Conservation (phyloP, 2,888 invertebrate genomes). For the Aspidiotus rigidus region DNA sequence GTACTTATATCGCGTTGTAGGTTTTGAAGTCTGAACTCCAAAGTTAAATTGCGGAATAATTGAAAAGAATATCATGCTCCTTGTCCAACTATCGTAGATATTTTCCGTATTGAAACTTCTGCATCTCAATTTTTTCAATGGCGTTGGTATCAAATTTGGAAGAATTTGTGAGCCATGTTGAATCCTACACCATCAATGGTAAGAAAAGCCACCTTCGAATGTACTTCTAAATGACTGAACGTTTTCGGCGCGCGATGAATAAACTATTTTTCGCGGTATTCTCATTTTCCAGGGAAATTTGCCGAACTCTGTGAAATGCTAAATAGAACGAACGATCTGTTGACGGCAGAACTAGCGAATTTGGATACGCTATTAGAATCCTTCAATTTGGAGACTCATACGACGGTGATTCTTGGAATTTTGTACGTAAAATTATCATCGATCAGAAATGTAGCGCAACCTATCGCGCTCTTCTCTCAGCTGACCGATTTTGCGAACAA, state of each 20-base stretch:
- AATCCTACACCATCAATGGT: slow-evolving; percentile 26
- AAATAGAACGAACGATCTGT: slow-evolving; percentile 66
- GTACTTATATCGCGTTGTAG: no score
- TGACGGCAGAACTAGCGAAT: slow-evolving; percentile 72
- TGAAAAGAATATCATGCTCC: no score
- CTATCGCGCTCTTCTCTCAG: slow-evolving; percentile 55
- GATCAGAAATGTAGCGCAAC: slow-evolving; percentile 6
- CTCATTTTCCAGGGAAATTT: slow-evolving; percentile 46
- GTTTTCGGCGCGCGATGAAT: neutral
- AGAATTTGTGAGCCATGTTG: slow-evolving; percentile 25
- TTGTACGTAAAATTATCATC: slow-evolving; percentile 59
- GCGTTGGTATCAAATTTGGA: slow-evolving; percentile 23
- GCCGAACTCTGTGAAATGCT: slow-evolving; percentile 61
- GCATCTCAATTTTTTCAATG: slow-evolving; percentile 4
- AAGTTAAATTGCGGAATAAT: no score
- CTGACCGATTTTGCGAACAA: slow-evolving; percentile 77
- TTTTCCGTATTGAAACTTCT: no score
- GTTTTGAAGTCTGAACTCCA: no score
- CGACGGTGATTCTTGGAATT: slow-evolving; percentile 77
- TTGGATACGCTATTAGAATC: slow-evolving; percentile 85
- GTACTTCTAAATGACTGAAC: neutral
- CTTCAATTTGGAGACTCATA: slow-evolving; percentile 81
- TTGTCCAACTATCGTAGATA: no score
- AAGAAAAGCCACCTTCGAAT: neutral
- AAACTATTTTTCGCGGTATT: neutral